phyloP scores from a whole-genome alignment of 2,113 vertebrate genomes.

The Eptatretus burgeri region DNA sequence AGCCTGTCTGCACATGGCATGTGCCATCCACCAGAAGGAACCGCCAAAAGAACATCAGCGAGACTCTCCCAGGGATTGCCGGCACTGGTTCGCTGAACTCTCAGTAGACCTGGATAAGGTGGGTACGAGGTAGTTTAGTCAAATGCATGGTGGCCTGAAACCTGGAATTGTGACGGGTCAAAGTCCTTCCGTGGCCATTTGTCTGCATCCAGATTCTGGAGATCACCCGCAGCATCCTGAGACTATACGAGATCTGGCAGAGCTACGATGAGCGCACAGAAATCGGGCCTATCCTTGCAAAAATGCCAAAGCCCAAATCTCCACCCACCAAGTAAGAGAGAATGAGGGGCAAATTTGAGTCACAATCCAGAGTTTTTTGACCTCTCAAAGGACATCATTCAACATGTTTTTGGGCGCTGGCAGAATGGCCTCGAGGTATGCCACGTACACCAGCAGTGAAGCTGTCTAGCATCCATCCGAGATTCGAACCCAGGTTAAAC shows the following conservation, averaged over 20 bases:
- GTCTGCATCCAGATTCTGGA: conserved; percentile 46
- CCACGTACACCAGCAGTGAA: too few relatives aligned
- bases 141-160: background rate
- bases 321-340: conserved; percentile 61
- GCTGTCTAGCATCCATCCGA: too few relatives aligned
- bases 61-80: conserved; percentile 32
- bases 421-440: too few relatives aligned
- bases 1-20: conserved; percentile 89
- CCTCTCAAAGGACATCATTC: too few relatives aligned
- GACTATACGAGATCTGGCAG: conserved; percentile 97
- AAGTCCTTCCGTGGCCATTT: background rate
- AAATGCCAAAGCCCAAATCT: conserved; percentile 97
- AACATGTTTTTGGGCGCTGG: too few relatives aligned
- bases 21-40: conserved; percentile 79
- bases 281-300: conserved; percentile 77
- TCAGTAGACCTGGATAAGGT: conserved; percentile 99
- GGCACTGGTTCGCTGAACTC: conserved; percentile 94
- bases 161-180: background rate
- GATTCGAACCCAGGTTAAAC: too few relatives aligned
- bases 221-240: conserved; percentile 93
- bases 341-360: background rate
- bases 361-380: too few relatives aligned
- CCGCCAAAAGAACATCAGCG: conserved; percentile 3
- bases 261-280: conserved; percentile 95
- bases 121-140: conserved; percentile 10